Evolutionary conservation across 2,113 vertebrate genomes (phyloP), one percentile per base, ranked within the genome.

Genomic region (Calidris pygmaea): DNA sequence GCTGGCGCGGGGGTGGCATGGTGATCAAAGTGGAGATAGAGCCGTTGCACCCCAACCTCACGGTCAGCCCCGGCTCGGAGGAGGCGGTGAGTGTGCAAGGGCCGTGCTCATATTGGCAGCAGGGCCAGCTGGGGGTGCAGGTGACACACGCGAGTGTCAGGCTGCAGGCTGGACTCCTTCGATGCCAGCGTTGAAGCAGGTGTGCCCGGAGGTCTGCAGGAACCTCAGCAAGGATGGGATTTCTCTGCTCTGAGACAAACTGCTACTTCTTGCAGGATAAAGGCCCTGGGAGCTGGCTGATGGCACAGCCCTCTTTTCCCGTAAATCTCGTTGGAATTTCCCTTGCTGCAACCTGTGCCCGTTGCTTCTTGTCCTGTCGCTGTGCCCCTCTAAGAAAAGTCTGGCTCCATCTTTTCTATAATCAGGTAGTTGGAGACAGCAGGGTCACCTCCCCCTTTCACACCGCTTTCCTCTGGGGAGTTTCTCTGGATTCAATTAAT

Each of bases 11-110:
- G 7, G 66, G 47, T 30, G 70, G 87, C 52, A 58, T 7, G 1
- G 79, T 95, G 78, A 90, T 97, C 82, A 81, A 94, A 58, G 92
- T 96, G 91, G 87, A 97, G 87, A 93, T 94, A 5, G 82, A 95
- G 56, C 94, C 94, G 0, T 27, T 97, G 83, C 1, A 0, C 34
- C 55, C 90, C 0, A 59, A n/a, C 14, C 66, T 85, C 2, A 1
- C 1, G 0, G 52, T 56, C 58, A 59, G 65, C 81, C 56, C 56
- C 1, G 19, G 65, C 53, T 7, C 7, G 12, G 43, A 85, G 66
- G 48, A 96, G 37, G 48, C 1, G 92, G 97, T 97, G 83, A 97
- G 97, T 86, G 50, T 21, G 56, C 3, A 0, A 79, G 63, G 66
- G 62, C 80, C 39, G 24, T 0, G n/a, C 6, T 68, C 5, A 1